These are phyloP conservation scores for Helarctos malayanus DNA, from an alignment of 2,797 vertebrate species.

Conservation along the genomic window DNA sequence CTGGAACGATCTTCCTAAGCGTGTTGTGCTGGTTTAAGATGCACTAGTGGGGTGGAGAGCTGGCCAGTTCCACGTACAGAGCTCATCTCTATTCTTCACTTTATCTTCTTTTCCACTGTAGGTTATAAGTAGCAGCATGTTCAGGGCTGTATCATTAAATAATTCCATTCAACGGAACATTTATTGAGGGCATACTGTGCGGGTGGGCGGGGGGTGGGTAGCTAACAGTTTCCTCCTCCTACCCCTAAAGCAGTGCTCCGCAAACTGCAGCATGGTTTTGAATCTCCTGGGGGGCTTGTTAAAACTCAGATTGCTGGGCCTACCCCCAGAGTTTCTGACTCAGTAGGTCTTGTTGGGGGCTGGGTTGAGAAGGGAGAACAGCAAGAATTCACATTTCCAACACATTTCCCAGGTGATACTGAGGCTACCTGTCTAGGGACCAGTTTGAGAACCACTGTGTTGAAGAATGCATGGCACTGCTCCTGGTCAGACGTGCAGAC, in stretches of 20 bases:
- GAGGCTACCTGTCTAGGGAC: neutral
- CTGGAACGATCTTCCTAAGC: constrained; percentile 43
- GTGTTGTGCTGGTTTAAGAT: constrained; percentile 32
- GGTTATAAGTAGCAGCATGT: neutral
- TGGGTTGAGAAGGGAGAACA: neutral
- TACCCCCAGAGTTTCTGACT: neutral
- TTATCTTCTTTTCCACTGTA: neutral
- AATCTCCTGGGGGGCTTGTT: constrained; percentile 7
- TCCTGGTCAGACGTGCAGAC: neutral
- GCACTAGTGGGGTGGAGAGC: neutral
- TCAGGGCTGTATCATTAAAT: neutral
- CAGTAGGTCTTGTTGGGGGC: neutral
- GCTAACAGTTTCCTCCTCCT: neutral
- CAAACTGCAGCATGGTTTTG: neutral
- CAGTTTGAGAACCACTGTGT: neutral
- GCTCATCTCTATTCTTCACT: neutral
- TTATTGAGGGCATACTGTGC: neutral
- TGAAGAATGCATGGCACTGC: neutral
- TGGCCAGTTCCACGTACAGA: neutral
- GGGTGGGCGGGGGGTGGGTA: fast-evolving
- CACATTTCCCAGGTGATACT: neutral
- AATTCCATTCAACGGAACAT: neutral
- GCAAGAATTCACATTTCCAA: neutral
- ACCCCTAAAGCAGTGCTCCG: neutral
- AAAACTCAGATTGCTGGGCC: neutral